Evolutionary conservation across 2,113 vertebrate genomes (phyloP).

Genomic region (Etheostoma spectabile): DNA sequence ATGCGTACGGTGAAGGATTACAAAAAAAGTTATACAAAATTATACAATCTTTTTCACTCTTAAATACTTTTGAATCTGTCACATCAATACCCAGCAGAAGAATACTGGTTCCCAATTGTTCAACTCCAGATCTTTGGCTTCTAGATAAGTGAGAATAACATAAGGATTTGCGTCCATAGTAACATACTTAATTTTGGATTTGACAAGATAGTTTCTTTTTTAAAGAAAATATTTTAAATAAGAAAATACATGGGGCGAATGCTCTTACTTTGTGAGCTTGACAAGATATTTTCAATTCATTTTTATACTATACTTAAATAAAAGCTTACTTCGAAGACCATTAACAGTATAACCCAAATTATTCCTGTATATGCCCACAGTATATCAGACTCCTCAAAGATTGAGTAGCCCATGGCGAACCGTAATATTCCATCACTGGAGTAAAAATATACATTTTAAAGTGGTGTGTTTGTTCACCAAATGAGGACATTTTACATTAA

Average conservation of each 20-base stretch:
- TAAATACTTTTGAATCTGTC: no score
- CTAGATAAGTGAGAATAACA: not conserved
- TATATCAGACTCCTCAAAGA: not conserved
- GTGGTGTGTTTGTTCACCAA: slow-evolving; percentile 16
- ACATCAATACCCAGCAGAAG: no score
- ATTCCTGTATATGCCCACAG: not conserved
- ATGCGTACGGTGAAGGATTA: not conserved
- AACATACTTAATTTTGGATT: not conserved
- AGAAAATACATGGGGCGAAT: no score
- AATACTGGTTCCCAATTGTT: no score
- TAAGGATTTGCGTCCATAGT: not conserved
- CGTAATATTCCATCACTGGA: slow-evolving; percentile 1
- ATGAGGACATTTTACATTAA: slow-evolving; percentile 37
- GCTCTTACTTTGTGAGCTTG: no score
- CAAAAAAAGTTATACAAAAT: no score
- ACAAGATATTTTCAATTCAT: not conserved
- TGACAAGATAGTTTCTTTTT: not conserved
- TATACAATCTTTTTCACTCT: no score
- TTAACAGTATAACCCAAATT: not conserved
- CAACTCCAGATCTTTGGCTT: not conserved
- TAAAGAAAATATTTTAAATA: no score
- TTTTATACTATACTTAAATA: not conserved
- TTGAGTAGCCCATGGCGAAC: not conserved
- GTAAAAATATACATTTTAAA: slow-evolving; percentile 5
- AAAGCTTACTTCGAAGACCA: not conserved